Evolutionary conservation across 2,113 vertebrate genomes (phyloP), one percentile per base, ranked within the genome.

Genomic region (Desmodus rotundus): DNA sequence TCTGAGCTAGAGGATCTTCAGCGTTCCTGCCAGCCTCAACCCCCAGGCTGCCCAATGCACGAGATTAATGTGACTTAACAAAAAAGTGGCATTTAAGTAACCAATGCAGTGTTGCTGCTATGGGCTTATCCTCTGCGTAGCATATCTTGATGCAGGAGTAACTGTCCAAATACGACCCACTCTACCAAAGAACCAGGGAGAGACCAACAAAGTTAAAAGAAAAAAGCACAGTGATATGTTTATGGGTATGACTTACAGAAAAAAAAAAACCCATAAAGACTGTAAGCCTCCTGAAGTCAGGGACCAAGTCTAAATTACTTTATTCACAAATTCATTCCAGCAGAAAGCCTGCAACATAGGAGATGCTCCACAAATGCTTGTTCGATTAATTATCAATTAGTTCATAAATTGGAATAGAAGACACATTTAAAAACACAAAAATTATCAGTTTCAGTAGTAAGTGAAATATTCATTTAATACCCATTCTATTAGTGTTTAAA

Each of bases 381-480:
- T 31, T 80, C 52, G 70, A 36, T 61, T 45, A 93, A 86, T 70
- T 76, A 85, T 31, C 50, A 65, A 4, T 45, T 45, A 36, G 33
- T 77, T 89, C 52, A 54, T 47, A 45, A 65, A 76, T 82, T 38
- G 89, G 12, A 38, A 65, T 31, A 58, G 14, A 93, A 1, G 1
- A 4, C 26, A 58, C 9, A 91, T 36, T 88, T 87, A 28, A 94
- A 88, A 72, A 61, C 11, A 72, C 0, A 88, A 33, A 90, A 68
- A 41, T 31, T 9, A 89, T 36, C 41, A 36, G 67, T 65, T 85
- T 22, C 6, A n/a, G 9, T 36, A 47, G 74, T 6, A 10, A 7
- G 15, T 36, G 11, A 81, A 86, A 73, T 67, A 82, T 52, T 76
- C 77, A 63, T 26, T 72, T 82, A 93, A 83, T 31, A 90, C 33